phyloP scores from a whole-genome alignment of 1,140 invertebrate genomes.

The Rhagoletis zephyria region DNA sequence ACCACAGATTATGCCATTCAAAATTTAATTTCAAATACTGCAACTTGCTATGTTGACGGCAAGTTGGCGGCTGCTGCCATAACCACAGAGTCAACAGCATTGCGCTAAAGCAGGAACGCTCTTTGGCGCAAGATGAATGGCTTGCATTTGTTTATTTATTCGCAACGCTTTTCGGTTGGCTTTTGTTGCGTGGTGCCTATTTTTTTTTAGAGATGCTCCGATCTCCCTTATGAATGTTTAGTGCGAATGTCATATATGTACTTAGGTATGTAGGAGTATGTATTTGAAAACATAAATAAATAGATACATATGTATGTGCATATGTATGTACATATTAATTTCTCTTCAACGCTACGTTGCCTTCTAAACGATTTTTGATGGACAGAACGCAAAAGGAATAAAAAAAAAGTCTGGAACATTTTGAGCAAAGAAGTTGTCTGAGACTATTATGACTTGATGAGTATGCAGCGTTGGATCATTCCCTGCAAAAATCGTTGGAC shows the following conservation, averaged over 20 bases:
- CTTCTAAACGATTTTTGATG: not conserved
- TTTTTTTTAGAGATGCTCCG: not conserved
- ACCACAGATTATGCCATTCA: conserved; percentile 37
- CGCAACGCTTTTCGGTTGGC: not conserved
- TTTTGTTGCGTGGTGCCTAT: not conserved
- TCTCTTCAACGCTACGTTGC: not conserved
- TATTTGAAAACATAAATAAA: no score
- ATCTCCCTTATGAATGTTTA: not conserved
- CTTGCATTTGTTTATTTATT: conserved; percentile 39
- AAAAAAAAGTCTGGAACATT: not conserved
- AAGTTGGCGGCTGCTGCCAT: conserved; percentile 34
- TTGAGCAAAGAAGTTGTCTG: no score
- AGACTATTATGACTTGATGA: no score
- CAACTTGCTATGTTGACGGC: conserved; percentile 12
- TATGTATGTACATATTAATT: not conserved
- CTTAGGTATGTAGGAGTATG: no score
- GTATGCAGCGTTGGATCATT: no score
- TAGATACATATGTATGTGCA: no score
- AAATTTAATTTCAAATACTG: conserved; percentile 35
- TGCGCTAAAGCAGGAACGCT: not conserved
- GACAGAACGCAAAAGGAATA: not conserved
- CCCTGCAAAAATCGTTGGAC: no score
- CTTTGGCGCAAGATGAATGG: conserved; percentile 18
- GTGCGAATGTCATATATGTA: no score
- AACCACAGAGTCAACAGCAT: not conserved